Conservation (phyloP, 1,140 invertebrate species). For the Tetramorium parvispinum region DNA sequence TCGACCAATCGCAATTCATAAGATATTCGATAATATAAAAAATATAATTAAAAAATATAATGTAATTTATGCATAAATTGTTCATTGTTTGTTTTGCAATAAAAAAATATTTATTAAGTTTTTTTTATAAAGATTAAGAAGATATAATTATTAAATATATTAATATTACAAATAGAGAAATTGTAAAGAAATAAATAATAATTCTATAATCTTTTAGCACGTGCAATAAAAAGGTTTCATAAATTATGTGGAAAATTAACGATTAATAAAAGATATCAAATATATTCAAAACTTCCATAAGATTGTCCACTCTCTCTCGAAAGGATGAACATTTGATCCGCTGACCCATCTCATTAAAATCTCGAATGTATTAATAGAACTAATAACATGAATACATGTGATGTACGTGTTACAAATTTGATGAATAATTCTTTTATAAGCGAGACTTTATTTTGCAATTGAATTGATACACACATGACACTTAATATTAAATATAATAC, state of each 20-base stretch:
- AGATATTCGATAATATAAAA: neutral
- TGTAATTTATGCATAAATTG: neutral
- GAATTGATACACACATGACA: neutral
- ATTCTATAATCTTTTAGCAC: slow-evolving; percentile 10
- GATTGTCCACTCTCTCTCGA: neutral
- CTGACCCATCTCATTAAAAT: slow-evolving; percentile 23
- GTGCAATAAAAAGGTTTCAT: neutral
- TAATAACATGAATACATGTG: neutral
- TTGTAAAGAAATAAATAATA: neutral
- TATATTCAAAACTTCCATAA: neutral
- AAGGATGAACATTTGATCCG: slow-evolving; percentile 2
- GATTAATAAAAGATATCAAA: slow-evolving; percentile 35
- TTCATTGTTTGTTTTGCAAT: neutral
- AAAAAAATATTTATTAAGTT: neutral
- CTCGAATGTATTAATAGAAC: slow-evolving; percentile 10
- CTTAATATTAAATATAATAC: neutral
- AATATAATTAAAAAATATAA: slow-evolving; percentile 11
- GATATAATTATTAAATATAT: neutral
- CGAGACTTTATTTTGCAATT: slow-evolving; percentile 26
- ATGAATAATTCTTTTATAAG: neutral
- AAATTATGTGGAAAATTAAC: neutral
- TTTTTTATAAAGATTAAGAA: neutral
- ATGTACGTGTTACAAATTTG: neutral
- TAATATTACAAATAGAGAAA: neutral
- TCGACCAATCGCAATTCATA: neutral